Conservation (phyloP, 1,140 invertebrate genomes). For the Cotesia typhae region DNA sequence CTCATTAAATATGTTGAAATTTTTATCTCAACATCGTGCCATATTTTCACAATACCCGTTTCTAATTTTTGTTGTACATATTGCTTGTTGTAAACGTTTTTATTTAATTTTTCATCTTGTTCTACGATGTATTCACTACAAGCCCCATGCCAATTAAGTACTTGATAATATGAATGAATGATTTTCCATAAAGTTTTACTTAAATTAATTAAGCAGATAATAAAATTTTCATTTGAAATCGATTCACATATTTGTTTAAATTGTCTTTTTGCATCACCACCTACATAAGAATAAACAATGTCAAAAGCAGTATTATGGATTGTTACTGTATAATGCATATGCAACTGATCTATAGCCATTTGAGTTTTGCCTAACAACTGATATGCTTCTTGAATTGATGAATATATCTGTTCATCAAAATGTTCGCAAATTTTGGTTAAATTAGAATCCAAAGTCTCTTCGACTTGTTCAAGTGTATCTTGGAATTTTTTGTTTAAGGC, state of each 20-base stretch:
- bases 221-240: slow-evolving; percentile 79
- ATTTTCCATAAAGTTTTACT: slow-evolving; percentile 87
- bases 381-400: slow-evolving; percentile 87
- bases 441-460: slow-evolving; percentile 89
- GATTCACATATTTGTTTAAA: slow-evolving; percentile 82
- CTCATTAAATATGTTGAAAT: slow-evolving; percentile 81
- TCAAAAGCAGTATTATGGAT: slow-evolving; percentile 89
- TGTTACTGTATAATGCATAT: slow-evolving; percentile 94
- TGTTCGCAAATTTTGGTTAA: slow-evolving; percentile 79
- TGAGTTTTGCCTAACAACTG: slow-evolving; percentile 85
- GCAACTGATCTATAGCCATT: slow-evolving; percentile 91
- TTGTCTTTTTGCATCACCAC: slow-evolving; percentile 76
- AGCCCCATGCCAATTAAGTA: slow-evolving; percentile 81
- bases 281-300: slow-evolving; percentile 77
- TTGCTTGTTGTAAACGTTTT: slow-evolving; percentile 70
- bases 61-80: slow-evolving; percentile 91
- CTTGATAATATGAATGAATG: slow-evolving; percentile 81
- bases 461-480: slow-evolving; percentile 90
- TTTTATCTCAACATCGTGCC: slow-evolving; percentile 95
- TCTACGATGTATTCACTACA: slow-evolving; percentile 56
- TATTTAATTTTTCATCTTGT: slow-evolving; percentile 49
- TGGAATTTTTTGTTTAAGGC: slow-evolving; percentile 87
- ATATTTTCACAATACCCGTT: slow-evolving; percentile 84
- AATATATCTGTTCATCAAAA: slow-evolving; percentile 78
- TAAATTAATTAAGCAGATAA: slow-evolving; percentile 81